These are phyloP conservation scores for Atherinomorus stipes DNA, from an alignment of 2,113 vertebrate species.

Conservation along the genomic window DNA sequence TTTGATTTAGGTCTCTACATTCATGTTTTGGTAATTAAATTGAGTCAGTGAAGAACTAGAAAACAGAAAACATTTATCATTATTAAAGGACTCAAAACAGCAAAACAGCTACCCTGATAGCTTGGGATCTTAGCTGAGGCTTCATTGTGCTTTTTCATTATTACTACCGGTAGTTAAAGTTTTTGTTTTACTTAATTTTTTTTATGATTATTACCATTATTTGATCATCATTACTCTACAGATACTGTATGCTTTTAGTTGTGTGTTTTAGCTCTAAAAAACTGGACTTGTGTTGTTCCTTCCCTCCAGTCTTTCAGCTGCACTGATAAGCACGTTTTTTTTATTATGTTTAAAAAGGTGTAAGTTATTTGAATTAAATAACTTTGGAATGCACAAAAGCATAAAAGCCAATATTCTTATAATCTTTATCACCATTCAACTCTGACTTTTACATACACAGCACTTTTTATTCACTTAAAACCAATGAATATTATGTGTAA, in stretches of 20 bases:
- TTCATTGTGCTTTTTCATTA: too few species aligned
- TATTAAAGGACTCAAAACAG: neutral
- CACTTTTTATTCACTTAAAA: neutral
- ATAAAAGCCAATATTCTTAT: too few species aligned
- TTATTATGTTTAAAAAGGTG: too few species aligned
- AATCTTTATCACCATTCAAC: neutral
- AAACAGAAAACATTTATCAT: neutral
- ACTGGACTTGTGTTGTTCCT: neutral
- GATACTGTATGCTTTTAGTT: too few species aligned
- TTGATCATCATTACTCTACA: too few species aligned
- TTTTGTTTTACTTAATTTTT: too few species aligned
- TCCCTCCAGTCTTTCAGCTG: neutral
- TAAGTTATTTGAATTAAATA: too few species aligned
- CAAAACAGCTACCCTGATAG: neutral
- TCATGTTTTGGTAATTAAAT: neutral
- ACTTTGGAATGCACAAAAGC: too few species aligned
- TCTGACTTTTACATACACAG: too few species aligned
- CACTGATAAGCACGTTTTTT: neutral
- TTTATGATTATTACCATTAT: too few species aligned
- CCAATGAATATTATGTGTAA: slow-evolving; percentile 8
- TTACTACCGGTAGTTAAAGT: too few species aligned
- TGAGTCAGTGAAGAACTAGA: neutral
- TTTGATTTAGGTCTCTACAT: neutral
- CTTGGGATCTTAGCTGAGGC: neutral
- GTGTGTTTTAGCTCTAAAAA: neutral